A percentile compares a stretch with the other conserved stretches of the same genome.
Conservation (phyloP, 2,888 invertebrate genomes). For the Folsomia candida region DNA sequence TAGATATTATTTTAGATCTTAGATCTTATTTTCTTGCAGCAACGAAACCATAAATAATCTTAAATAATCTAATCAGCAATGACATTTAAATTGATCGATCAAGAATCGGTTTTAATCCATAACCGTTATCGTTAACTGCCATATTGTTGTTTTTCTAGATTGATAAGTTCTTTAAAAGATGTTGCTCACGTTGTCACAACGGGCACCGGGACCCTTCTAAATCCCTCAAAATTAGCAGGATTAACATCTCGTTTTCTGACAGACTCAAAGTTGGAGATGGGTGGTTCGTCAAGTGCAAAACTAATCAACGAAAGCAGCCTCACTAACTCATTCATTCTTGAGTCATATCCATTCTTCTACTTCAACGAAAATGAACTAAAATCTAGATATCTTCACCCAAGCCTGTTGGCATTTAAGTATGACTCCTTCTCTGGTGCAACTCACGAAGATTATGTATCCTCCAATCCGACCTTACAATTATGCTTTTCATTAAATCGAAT, state of each 20-base stretch:
- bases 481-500: constrained; percentile 38
- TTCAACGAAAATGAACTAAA: constrained; percentile 30
- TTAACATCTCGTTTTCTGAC: neutral
- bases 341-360: constrained; percentile 37
- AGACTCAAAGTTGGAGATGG: neutral
- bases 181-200: constrained; percentile 11
- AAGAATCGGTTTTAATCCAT: too few relatives aligned
- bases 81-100: too few relatives aligned
- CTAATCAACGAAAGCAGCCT: neutral
- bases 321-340: constrained; percentile 32
- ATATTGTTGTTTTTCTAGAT: constrained; percentile 8
- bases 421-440: constrained; percentile 34
- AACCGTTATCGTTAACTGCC: too few relatives aligned
- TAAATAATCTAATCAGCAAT: too few relatives aligned
- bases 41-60: too few relatives aligned
- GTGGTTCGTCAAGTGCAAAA: too few relatives aligned
- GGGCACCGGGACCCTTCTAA: neutral
- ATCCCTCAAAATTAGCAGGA: neutral
- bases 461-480: constrained; percentile 38
- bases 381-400: constrained; percentile 28
- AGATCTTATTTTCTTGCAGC: too few relatives aligned
- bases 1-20: too few relatives aligned
- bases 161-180: constrained; percentile 36
- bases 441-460: constrained; percentile 15
- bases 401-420: constrained; percentile 37